These are phyloP conservation scores for Sula dactylatra DNA, from an alignment of 2,113 vertebrate genomes.

Conservation along the genomic window DNA sequence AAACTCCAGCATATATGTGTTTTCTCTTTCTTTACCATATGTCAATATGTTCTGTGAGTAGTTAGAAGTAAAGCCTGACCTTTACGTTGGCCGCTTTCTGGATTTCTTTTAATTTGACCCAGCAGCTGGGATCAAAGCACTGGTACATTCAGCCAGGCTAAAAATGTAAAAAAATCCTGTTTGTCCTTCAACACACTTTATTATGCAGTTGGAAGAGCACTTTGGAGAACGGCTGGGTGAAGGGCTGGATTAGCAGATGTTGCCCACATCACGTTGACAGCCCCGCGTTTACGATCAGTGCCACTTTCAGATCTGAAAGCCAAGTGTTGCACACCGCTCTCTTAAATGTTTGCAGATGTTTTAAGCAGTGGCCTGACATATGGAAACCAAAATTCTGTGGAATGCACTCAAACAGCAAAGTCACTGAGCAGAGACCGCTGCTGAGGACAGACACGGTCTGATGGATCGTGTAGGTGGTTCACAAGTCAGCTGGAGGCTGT, in stretches of 20 bases:
- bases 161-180: not conserved
- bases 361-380: not conserved
- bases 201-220: not conserved
- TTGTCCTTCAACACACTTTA: not conserved
- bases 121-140: constrained; percentile 9
- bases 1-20: not conserved
- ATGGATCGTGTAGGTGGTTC: accelerated
- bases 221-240: not conserved
- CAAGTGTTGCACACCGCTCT: not conserved
- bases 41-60: not conserved
- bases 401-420: not conserved
- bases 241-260: constrained; percentile 22
- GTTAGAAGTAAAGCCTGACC: constrained; percentile 1
- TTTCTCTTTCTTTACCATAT: not conserved
- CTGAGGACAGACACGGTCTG: not conserved
- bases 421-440: not conserved
- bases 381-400: not conserved
- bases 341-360: not conserved
- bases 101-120: constrained; percentile 30
- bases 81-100: not conserved
- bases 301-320: not conserved
- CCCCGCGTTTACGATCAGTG: not conserved
- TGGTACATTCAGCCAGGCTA: not conserved
- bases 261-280: not conserved
- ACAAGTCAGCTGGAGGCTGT: not conserved